These are phyloP conservation scores for Sakesphorus luctuosus DNA, from an alignment of 2,113 vertebrate genomes.

Conservation along the genomic window DNA sequence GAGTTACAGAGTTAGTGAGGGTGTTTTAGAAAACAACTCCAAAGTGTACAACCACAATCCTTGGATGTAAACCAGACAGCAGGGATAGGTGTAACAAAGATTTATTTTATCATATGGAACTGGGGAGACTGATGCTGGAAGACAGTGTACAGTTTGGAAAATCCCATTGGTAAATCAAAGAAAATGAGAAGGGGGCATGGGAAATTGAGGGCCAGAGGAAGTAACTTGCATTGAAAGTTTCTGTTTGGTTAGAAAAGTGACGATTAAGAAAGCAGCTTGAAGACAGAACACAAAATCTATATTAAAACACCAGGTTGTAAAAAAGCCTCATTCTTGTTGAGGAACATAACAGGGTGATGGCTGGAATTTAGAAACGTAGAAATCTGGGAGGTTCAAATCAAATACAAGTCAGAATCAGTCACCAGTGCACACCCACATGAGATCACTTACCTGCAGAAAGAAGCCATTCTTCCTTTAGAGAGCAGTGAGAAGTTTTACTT, in stretches of 20 bases:
- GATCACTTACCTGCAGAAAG: background rate
- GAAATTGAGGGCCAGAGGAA: background rate
- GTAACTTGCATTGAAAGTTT: background rate
- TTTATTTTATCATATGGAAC: background rate
- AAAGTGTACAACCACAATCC: background rate
- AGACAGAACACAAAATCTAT: background rate
- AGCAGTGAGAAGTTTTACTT: background rate
- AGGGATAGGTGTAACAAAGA: background rate
- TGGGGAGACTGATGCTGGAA: background rate
- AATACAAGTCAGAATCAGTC: background rate
- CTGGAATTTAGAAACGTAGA: background rate
- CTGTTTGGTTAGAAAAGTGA: background rate
- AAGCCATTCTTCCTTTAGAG: background rate
- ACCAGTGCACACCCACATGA: rapidly evolving
- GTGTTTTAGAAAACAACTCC: background rate
- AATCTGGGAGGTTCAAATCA: background rate
- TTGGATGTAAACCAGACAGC: background rate
- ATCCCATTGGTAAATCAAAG: background rate
- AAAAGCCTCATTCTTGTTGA: background rate
- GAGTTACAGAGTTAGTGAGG: background rate
- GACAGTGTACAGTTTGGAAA: background rate
- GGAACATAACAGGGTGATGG: rapidly evolving
- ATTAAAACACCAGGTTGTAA: background rate
- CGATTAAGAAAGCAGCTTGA: background rate
- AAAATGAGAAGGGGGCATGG: background rate